Conservation (phyloP, 2,797 vertebrate genomes). For the Rhabdomys pumilio region DNA sequence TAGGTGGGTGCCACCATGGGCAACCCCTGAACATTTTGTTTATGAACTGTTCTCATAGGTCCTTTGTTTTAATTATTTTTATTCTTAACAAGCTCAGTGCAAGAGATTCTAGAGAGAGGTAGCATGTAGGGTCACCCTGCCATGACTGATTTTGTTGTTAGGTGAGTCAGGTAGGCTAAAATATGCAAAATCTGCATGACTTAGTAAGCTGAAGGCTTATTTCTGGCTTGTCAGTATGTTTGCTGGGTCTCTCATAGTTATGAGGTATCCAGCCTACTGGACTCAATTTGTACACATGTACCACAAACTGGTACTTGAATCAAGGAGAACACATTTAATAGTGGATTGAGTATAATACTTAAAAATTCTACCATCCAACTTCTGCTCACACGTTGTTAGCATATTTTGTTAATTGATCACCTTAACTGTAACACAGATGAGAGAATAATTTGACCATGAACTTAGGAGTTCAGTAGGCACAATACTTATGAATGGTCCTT, state of each 20-base stretch:
- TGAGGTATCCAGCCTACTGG: neutral
- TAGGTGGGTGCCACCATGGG: neutral
- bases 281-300: neutral
- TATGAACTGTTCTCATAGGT: neutral
- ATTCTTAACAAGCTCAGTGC: neutral
- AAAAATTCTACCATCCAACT: neutral
- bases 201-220: constrained; percentile 6
- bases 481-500: neutral
- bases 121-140: neutral
- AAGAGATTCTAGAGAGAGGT: neutral
- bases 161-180: neutral
- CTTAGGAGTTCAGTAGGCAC: neutral
- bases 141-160: neutral
- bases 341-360: neutral
- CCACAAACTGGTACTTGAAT: neutral
- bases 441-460: neutral
- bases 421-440: neutral
- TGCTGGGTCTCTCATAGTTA: neutral
- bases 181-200: neutral
- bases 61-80: neutral
- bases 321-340: neutral
- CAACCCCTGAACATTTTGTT: neutral
- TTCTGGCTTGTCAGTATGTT: neutral
- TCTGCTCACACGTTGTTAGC: neutral
- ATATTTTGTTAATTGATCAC: neutral